Evolutionary conservation across 2,797 vertebrate species (phyloP).

Genomic region (Propithecus deckenii): DNA sequence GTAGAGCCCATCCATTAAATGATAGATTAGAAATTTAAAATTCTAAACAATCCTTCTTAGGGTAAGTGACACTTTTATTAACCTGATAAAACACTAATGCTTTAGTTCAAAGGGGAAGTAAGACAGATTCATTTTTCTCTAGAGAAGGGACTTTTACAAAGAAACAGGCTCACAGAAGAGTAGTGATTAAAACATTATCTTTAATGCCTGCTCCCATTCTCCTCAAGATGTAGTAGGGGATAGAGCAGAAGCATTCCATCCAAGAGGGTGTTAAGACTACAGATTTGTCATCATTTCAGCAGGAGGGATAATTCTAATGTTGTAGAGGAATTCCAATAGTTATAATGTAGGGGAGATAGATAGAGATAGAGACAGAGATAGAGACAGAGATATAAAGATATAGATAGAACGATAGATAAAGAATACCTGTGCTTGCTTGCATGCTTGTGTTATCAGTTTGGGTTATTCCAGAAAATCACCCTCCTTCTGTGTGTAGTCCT

Average conservation of each 20-base stretch:
- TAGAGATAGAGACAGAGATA: too few species aligned
- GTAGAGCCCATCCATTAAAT: background rate
- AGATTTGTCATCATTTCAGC: background rate
- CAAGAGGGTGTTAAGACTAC: background rate
- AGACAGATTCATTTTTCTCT: background rate
- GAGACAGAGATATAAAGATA: background rate
- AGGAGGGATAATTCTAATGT: background rate
- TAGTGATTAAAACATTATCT: background rate
- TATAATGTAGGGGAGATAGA: background rate
- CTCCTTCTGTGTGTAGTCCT: background rate
- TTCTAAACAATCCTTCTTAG: background rate
- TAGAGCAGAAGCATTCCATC: background rate
- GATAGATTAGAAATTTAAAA: background rate
- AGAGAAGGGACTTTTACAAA: background rate
- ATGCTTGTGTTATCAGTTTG: background rate
- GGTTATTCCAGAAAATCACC: background rate
- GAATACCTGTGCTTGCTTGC: background rate
- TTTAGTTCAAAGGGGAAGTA: background rate
- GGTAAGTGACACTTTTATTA: background rate
- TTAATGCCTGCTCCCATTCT: background rate
- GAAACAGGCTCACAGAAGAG: background rate
- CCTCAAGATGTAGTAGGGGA: background rate
- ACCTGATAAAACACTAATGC: background rate
- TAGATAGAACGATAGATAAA: too few species aligned
- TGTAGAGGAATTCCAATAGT: background rate